Evolutionary conservation across 1,140 invertebrate species (phyloP).

Genomic region (Polypedilum pembai): DNA sequence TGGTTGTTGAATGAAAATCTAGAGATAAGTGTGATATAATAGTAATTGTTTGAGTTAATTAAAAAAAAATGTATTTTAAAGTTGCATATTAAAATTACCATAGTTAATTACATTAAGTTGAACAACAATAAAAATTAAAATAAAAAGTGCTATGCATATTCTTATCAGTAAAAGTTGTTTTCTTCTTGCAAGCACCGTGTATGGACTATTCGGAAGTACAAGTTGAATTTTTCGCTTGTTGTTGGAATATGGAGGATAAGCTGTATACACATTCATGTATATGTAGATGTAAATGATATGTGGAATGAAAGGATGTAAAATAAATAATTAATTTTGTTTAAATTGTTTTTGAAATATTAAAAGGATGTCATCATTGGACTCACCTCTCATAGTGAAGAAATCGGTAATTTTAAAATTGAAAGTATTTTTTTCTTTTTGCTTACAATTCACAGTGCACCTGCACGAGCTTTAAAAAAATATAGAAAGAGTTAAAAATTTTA

Average conservation of each 20-base stretch:
- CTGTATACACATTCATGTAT: too few relatives aligned
- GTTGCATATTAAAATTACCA: conserved; percentile 35
- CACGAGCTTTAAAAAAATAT: too few relatives aligned
- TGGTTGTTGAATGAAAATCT: conserved; percentile 35
- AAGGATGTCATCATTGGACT: too few relatives aligned
- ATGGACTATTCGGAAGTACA: conserved; percentile 39
- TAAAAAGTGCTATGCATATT: conserved; percentile 53
- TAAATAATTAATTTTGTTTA: too few relatives aligned
- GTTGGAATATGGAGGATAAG: conserved; percentile 1
- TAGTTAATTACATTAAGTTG: conserved; percentile 61
- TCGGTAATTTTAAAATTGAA: too few relatives aligned
- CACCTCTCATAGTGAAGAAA: too few relatives aligned
- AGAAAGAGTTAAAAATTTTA: too few relatives aligned
- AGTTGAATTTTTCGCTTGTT: conserved; percentile 38
- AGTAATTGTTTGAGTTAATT: background rate
- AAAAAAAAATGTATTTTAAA: conserved; percentile 31
- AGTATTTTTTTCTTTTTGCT: too few relatives aligned
- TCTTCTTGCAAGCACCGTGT: conserved; percentile 39
- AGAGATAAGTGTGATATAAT: conserved; percentile 32
- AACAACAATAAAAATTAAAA: conserved; percentile 60
- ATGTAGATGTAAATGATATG: too few relatives aligned
- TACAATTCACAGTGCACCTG: too few relatives aligned
- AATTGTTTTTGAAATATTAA: too few relatives aligned
- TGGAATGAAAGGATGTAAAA: too few relatives aligned
- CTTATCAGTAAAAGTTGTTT: conserved; percentile 48